Conservation (phyloP, 2,888 invertebrate species). For the Agelastica alni region DNA sequence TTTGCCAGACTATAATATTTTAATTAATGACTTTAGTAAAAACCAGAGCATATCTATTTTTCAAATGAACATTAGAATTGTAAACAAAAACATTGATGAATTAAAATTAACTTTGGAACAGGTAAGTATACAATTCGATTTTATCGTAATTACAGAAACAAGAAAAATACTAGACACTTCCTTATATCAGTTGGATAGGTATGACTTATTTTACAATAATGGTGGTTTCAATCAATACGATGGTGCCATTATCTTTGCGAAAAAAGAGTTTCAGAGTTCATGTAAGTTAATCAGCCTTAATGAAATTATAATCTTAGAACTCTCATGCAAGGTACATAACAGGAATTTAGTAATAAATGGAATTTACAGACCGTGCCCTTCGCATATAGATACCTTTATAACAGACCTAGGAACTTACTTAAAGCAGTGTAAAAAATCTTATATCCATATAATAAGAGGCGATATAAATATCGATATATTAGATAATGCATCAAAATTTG, state of each 20-base stretch:
- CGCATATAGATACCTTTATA: not conserved
- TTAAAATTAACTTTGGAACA: not conserved
- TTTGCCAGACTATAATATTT: not conserved
- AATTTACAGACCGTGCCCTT: not conserved
- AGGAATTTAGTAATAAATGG: not conserved
- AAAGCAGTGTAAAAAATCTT: too few relatives aligned
- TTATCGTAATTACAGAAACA: not conserved
- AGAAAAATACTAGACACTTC: not conserved
- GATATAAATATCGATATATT: too few relatives aligned
- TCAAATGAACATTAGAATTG: not conserved
- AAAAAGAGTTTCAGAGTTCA: not conserved
- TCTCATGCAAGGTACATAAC: too few relatives aligned
- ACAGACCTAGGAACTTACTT: not conserved
- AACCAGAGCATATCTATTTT: not conserved
- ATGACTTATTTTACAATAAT: not conserved
- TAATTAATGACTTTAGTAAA: not conserved
- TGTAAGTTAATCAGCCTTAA: not conserved
- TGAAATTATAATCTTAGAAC: too few relatives aligned
- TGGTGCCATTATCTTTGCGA: not conserved
- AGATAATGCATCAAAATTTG: too few relatives aligned
- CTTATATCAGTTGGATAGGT: too few relatives aligned
- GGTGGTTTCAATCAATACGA: too few relatives aligned
- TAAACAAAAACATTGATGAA: not conserved
- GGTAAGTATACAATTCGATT: not conserved
- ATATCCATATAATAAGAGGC: too few relatives aligned